A percentile compares a stretch with the other conserved stretches of the same genome.
phyloP scores from a whole-genome alignment of 2,888 invertebrate species.

The Drosophila lacicola region DNA sequence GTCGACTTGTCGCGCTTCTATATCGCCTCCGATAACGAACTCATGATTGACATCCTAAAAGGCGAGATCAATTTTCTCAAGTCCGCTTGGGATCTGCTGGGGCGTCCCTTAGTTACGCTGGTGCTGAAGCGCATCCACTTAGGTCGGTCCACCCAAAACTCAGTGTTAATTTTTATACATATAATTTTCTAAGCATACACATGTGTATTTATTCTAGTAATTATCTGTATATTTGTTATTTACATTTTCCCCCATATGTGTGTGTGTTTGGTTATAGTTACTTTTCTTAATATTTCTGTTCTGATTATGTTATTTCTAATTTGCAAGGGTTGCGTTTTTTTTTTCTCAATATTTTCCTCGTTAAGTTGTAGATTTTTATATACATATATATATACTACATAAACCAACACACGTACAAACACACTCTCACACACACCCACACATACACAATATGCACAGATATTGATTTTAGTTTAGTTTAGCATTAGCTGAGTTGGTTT shows the following conservation, averaged over 20 bases:
- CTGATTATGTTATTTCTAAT: constrained; percentile 42
- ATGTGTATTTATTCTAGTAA: constrained; percentile 10
- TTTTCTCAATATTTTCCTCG: constrained; percentile 1
- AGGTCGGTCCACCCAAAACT: constrained; percentile 87
- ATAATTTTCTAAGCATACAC: constrained; percentile 3
- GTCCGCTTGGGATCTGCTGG: constrained; percentile 98
- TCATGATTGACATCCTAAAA: constrained; percentile 98
- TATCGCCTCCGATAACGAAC: constrained; percentile 98
- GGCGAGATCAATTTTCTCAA: constrained; percentile 99
- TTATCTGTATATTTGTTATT: constrained; percentile 12
- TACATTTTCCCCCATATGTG: constrained; percentile 13
- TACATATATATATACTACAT: constrained; percentile 5
- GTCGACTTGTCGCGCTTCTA: constrained; percentile 99
- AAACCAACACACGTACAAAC: constrained; percentile 13
- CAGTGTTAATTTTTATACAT: constrained; percentile 3
- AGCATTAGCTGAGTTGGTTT: constrained; percentile 31
- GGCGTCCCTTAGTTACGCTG: constrained; percentile 97
- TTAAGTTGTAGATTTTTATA: constrained; percentile 13
- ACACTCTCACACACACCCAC: constrained; percentile 7
- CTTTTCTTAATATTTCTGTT: constrained; percentile 32
- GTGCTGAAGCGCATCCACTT: constrained; percentile 94
- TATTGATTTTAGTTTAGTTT: constrained; percentile 27
- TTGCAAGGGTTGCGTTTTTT: constrained; percentile 73
- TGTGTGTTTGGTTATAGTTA: constrained; percentile 25
- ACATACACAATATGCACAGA: constrained; percentile 17